Evolutionary conservation across 2,888 invertebrate genomes (phyloP), one percentile per base, ranked within the genome.

Genomic region (Nipponacmea schrenckii): DNA sequence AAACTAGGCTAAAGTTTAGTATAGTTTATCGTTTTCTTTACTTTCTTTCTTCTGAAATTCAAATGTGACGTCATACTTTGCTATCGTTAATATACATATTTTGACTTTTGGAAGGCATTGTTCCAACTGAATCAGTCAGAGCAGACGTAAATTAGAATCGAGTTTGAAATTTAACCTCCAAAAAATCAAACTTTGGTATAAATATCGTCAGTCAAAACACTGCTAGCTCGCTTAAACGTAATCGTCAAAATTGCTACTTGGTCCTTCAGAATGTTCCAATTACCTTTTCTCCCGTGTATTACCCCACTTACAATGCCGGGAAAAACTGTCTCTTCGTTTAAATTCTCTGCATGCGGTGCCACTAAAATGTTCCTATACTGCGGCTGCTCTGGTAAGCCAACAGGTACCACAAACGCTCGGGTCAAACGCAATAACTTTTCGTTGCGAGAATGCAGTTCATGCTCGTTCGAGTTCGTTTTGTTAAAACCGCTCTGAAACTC

Each of bases 341-440:
- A 69, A 74, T 84, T 81, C 46, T 81, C 81, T 0, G 82, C 81
- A 68, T 84, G 83, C 10, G 85, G 85, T n/a, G 84, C 81, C 17
- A 82, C 73, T 15, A 84, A 74, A 7, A 83, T 66, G 73, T 84
- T 82, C 71, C 85, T 85, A 74, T 84, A 84, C 50, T 83, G 83
- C 5, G 80, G 76, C 31, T 77, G 77, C 17, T 77, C 81, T 27
- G 84, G 81, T 62, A 85, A 75, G 8, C 83, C 84, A 8, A 74
- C 69, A 0, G 80, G 77, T 15, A 78, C 73, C 17, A 87, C 79
- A 70, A 87, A 86, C n/a, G 85, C 83, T 68, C 84, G 73, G 31
- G 85, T 81, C 31, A 86, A 64, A 27, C 81, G 80, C 65, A 86
- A 75, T 15, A 86, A 70, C 66, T 83, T 82, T 71, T 86, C 80